Evolutionary conservation across 2,888 invertebrate species (phyloP), one percentile per base, ranked within the genome.

Genomic region (Rhyacophila evoluta): DNA sequence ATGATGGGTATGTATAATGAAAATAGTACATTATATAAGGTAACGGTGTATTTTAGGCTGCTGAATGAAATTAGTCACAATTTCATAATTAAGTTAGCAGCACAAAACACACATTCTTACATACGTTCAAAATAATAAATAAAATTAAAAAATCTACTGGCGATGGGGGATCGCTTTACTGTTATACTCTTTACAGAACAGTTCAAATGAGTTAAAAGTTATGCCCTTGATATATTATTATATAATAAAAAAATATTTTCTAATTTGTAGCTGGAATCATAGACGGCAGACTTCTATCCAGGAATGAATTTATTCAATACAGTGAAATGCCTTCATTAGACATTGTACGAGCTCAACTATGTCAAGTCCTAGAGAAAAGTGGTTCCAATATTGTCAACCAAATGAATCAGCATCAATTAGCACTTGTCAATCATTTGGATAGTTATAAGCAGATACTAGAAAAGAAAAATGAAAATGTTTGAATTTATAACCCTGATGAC

Each of bases 231-330:
- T n/a, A n/a, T n/a, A n/a, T n/a, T n/a, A n/a, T n/a, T n/a, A n/a
- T n/a, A n/a, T n/a, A n/a, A n/a, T n/a, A n/a, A n/a, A n/a, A n/a
- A n/a, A n/a, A n/a, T n/a, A n/a, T n/a, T n/a, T n/a, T n/a, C n/a
- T n/a, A n/a, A 3, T 10, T 55, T 55, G 15, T 86, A 94, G 94
- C 92, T 85, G 95, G 93, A n/a, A 92, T 95, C 80, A 90, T 94
- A 73, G 92, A 96, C 84, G 92, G 93, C 70, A 90, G 88, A 78
- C 86, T 95, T 29, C 83, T 96, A 83, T 93, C 91, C 81, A 91
- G 91, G 83, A 93, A 93, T 84, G 94, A 95, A 83, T 87, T 96
- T 33, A 84, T 93, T 28, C 89, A 91, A 83, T 94, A 92, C 83
- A 92, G 94, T 77, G 87, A 90, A 84, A 88, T 95, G 84, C 92